Evolutionary conservation across 2,113 vertebrate genomes (phyloP).

Genomic region (cattle (Bos taurus)): ARS-UCD2.0 NC_037337.1:17827001-17827500

Average conservation of each 20-base stretch:
- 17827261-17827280: neutral
- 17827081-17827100: neutral
- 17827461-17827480: neutral
- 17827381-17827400: slow-evolving; percentile 12
- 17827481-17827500: neutral
- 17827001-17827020: neutral
- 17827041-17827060: neutral
- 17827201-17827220: neutral
- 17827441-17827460: neutral
- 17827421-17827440: neutral
- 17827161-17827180: neutral
- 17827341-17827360: neutral
- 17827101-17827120: neutral
- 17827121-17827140: neutral
- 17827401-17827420: slow-evolving; percentile 28
- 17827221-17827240: neutral
- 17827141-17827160: neutral
- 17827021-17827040: neutral
- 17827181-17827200: neutral
- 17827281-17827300: neutral
- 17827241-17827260: neutral
- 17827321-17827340: neutral
- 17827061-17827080: neutral
- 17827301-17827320: neutral
- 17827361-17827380: neutral